Base-by-base conservation (phyloP, 2,888 invertebrate species). In the Orchesella flavescens region DNA sequence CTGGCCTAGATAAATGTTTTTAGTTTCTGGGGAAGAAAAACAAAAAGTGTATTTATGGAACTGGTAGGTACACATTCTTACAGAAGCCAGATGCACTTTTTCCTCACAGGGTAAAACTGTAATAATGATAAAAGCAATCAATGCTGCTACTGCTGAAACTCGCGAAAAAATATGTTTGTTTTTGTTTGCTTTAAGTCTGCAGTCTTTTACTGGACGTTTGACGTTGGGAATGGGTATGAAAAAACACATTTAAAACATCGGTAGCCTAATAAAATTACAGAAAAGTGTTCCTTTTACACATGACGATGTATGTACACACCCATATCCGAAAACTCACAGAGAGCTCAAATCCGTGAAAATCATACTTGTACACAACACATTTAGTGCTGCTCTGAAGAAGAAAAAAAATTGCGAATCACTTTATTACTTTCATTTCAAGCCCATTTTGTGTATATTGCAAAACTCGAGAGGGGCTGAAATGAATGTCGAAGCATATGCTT, bases 91-190 rank as follows among this genome's bases (percentile, higher is more conserved):
- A 71, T 44, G 55, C 71, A 71, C 55, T 71, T 71, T 46, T 55
- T 55, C 19, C 53, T 71, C 71, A 1, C 71, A 15, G 68, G 71
- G 55, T 53, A 71, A 34, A 71, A 55, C 13, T 53, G 55, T 59
- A 72, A 72, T 72, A 59, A 71, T 34, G 71, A 53, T 71, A 53
- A 55, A 55, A 55, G 49, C 55, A 53, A 49, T 46, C 53, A 53
- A 53, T 53, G 53, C 13, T n/a, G n/a, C 2, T 5, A 53, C 2
- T 53, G 53, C 13, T n/a, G n/a, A 53, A 53, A 53, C 2, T 53
- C 10, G 53, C 53, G 53, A 53, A 53, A 53, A 53, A 53, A 53
- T 46, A 13, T 46, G n/a, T n/a, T n/a, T n/a, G 7, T 53, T 1
- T 53, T 53, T 53, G 53, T n/a, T 53, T 53, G 13, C n/a, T 53